Evolutionary conservation across 1,140 invertebrate genomes (phyloP).

Genomic region (Spodoptera frugiperda): DNA sequence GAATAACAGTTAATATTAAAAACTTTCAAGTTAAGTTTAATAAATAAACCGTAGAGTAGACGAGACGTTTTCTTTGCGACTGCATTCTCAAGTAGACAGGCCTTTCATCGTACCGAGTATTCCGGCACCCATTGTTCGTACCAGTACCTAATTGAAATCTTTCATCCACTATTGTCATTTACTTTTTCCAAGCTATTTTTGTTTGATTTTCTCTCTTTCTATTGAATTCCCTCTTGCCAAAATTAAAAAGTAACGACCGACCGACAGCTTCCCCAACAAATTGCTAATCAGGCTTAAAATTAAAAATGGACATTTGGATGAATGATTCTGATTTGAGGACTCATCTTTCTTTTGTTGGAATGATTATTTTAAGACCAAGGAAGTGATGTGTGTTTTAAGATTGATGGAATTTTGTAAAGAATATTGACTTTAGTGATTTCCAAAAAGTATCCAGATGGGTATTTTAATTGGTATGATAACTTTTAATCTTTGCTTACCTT

Average conservation of each 20-base stretch:
- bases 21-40: conserved; percentile 23
- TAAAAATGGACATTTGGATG: conserved; percentile 16
- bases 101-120: neutral
- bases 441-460: too few relatives aligned
- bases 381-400: neutral
- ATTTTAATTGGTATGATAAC: too few relatives aligned
- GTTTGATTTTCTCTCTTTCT: conserved; percentile 2
- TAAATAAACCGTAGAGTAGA: neutral
- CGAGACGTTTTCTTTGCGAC: neutral
- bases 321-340: conserved; percentile 5
- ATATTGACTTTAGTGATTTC: too few relatives aligned
- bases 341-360: conserved; percentile 15
- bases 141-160: conserved; percentile 39
- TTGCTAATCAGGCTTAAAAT: conserved; percentile 20
- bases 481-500: too few relatives aligned
- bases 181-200: conserved; percentile 33
- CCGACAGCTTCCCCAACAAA: neutral
- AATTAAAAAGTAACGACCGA: conserved; percentile 27
- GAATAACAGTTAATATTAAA: neutral
- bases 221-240: conserved; percentile 19
- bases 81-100: conserved; percentile 14
- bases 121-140: conserved; percentile 14
- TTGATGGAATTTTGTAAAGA: neutral
- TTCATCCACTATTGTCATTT: conserved; percentile 35
- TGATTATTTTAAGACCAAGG: neutral